These are phyloP conservation scores for Orchestia grillus DNA, from an alignment of 1,140 invertebrate species.

Conservation along the genomic window DNA sequence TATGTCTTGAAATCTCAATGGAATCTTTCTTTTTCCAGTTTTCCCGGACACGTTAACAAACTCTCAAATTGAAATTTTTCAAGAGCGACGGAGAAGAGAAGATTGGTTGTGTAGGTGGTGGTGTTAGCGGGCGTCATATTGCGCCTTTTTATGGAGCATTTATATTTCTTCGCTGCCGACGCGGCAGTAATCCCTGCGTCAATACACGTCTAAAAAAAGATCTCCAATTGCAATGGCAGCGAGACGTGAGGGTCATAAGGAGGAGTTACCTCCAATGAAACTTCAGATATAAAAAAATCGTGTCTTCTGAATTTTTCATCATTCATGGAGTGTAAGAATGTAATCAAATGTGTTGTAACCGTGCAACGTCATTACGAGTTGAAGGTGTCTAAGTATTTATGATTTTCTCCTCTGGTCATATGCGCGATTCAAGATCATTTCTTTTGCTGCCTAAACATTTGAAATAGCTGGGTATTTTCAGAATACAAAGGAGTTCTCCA, in stretches of 20 bases:
- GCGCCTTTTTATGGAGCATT: neutral
- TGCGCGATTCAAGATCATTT: too few relatives aligned
- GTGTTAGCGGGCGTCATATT: neutral
- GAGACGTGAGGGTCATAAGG: neutral
- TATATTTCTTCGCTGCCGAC: neutral
- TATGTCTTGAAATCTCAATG: neutral
- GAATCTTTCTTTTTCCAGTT: neutral
- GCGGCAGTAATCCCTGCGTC: too few relatives aligned
- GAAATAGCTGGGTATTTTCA: too few relatives aligned
- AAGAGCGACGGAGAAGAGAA: neutral
- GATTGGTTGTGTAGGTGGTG: neutral
- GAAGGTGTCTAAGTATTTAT: too few relatives aligned
- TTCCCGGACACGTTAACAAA: neutral
- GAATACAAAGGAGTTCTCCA: too few relatives aligned
- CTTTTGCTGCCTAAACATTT: too few relatives aligned
- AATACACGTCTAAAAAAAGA: neutral
- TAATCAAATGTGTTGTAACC: too few relatives aligned
- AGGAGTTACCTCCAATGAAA: neutral
- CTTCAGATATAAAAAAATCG: neutral
- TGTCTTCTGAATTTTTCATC: too few relatives aligned
- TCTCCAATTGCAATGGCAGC: neutral
- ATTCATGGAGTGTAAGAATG: too few relatives aligned
- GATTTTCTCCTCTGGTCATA: too few relatives aligned
- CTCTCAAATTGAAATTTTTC: neutral
- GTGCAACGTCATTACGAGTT: too few relatives aligned